phyloP scores from a whole-genome alignment of 2,113 vertebrate genomes.

The Capra hircus region DNA sequence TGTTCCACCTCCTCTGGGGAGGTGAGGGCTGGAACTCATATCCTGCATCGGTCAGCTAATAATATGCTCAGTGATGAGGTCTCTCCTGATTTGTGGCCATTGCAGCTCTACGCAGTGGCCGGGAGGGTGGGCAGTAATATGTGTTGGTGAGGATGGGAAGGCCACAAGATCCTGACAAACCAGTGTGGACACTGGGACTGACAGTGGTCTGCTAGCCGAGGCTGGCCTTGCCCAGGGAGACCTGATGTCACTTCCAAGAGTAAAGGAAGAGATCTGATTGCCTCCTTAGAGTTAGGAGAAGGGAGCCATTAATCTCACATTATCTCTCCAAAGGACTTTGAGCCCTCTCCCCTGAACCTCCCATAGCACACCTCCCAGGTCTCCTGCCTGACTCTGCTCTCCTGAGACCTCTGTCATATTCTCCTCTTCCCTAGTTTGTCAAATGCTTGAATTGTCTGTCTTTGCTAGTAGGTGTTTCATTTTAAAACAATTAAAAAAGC shows the following conservation, averaged over 20 bases:
- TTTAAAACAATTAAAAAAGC: background rate
- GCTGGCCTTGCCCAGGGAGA: conserved; percentile 12
- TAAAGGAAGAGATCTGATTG: background rate
- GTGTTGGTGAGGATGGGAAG: background rate
- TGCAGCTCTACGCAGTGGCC: background rate
- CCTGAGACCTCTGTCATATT: background rate
- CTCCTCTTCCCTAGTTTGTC: background rate
- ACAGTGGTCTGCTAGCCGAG: background rate
- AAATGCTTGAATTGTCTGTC: background rate
- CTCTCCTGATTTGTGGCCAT: background rate
- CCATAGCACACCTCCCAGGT: background rate
- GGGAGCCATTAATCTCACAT: background rate
- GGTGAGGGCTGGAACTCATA: background rate
- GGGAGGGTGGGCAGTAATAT: background rate
- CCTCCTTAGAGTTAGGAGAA: background rate
- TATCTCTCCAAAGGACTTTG: too few species aligned
- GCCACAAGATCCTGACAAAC: conserved; percentile 1
- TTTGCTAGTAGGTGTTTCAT: background rate
- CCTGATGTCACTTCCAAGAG: conserved; percentile 42
- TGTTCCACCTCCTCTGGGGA: background rate
- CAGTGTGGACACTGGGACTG: conserved; percentile 41
- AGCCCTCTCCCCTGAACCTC: background rate
- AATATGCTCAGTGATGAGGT: background rate
- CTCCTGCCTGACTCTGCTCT: background rate
- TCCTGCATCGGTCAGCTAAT: background rate